A percentile compares a stretch with the other conserved stretches of the same genome.
phyloP scores from a whole-genome alignment of 1,140 invertebrate species.

The Brachionus sp. region DNA sequence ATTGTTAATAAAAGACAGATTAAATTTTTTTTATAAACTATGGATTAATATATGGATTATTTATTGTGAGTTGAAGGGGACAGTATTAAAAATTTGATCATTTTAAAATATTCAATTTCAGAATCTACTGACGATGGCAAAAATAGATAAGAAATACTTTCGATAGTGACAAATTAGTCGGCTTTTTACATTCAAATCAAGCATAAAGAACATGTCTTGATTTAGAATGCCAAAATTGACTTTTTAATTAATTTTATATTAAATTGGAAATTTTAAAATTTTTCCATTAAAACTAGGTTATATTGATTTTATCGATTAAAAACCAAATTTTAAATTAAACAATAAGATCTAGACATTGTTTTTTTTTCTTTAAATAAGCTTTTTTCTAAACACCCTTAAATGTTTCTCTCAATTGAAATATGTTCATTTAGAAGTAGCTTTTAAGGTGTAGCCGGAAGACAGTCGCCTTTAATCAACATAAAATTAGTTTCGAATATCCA shows the following conservation, averaged over 20 bases:
- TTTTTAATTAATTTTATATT: not conserved
- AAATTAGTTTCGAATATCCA: not conserved
- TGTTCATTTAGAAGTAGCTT: not conserved
- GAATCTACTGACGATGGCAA: not conserved
- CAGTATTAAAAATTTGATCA: not conserved
- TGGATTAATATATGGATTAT: constrained; percentile 9
- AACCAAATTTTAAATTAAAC: not conserved
- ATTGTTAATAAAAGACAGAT: not conserved
- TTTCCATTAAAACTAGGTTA: not conserved
- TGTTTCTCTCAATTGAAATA: not conserved
- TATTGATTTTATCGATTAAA: constrained; percentile 6
- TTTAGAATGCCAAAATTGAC: not conserved
- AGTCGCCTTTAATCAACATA: not conserved
- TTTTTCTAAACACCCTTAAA: not conserved
- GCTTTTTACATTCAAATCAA: not conserved
- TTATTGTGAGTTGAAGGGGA: not conserved
- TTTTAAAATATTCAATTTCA: not conserved
- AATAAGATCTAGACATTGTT: not conserved
- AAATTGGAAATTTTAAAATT: not conserved
- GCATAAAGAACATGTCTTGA: not conserved
- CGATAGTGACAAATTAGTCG: not conserved
- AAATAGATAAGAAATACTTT: not conserved
- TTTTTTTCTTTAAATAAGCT: not conserved
- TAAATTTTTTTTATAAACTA: constrained; percentile 7
- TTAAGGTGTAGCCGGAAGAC: not conserved